Conservation (phyloP, 2,113 vertebrate genomes). For the Athene cunicularia region DNA sequence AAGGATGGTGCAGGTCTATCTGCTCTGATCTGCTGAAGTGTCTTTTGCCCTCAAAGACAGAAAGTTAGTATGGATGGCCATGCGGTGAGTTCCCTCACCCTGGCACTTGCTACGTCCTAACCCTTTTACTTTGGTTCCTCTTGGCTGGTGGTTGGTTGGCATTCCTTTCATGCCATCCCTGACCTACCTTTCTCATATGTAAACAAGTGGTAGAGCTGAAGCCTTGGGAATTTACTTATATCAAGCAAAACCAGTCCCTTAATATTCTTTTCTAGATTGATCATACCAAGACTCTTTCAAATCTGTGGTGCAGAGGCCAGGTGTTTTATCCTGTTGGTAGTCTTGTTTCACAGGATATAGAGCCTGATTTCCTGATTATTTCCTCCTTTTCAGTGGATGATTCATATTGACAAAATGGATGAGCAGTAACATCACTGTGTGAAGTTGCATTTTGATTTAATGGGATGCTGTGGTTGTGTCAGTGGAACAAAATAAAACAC, state of each 20-base stretch:
- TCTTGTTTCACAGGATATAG: neutral
- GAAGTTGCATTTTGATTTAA: constrained; percentile 20
- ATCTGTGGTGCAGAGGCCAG: neutral
- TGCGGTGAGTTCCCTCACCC: neutral
- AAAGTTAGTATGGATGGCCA: neutral
- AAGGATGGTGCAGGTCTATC: neutral
- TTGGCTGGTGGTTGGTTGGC: neutral
- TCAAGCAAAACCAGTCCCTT: neutral
- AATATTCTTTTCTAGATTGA: neutral
- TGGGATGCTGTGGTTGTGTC: neutral
- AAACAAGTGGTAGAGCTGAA: neutral
- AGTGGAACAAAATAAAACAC: constrained; percentile 44
- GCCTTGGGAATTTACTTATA: neutral
- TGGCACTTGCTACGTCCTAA: neutral
- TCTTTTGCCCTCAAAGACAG: neutral
- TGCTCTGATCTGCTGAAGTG: neutral
- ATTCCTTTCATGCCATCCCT: neutral
- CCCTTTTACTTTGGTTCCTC: neutral
- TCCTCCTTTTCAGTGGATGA: neutral
- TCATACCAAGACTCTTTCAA: neutral
- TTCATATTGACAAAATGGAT: constrained; percentile 18
- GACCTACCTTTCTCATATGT: neutral
- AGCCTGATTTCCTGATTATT: neutral
- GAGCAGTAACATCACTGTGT: neutral
- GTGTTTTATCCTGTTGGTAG: neutral